These are phyloP conservation scores for Panthera tigris DNA, from an alignment of 2,113 vertebrate species.

Conservation along the genomic window DNA sequence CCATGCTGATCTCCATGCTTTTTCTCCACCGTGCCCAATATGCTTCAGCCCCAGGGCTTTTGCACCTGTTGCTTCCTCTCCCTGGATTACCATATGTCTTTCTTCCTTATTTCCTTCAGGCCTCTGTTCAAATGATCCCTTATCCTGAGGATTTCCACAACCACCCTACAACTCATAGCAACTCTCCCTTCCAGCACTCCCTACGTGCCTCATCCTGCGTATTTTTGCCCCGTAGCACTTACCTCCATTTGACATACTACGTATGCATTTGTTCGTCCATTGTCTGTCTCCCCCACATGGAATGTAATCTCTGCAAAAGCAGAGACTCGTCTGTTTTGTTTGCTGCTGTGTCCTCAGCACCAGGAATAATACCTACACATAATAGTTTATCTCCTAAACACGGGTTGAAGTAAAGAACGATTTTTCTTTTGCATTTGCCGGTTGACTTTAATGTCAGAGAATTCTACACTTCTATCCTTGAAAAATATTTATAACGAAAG, in stretches of 20 bases:
- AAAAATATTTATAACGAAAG: conserved; percentile 20
- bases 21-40: not conserved
- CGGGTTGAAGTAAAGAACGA: not conserved
- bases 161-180: not conserved
- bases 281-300: not conserved
- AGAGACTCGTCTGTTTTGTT: not conserved
- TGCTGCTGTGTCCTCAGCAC: not conserved
- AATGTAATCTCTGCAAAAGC: not conserved
- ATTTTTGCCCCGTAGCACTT: not conserved
- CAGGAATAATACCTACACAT: not conserved
- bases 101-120: not conserved
- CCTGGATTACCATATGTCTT: not conserved
- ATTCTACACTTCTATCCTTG: not conserved
- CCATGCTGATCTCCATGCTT: not conserved
- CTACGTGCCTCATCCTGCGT: not conserved
- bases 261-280: not conserved
- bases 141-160: not conserved
- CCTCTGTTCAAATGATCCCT: not conserved
- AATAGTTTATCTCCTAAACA: not conserved
- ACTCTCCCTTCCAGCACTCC: too few relatives aligned
- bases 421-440: not conserved
- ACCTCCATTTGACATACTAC: not conserved
- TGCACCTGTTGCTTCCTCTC: not conserved
- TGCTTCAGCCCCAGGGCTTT: not conserved
- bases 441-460: not conserved